Percentiles rank a stretch among this genome's conserved stretches.
phyloP scores from a whole-genome alignment of 2,113 vertebrate species.

The Nothoprocta pentlandii region DNA sequence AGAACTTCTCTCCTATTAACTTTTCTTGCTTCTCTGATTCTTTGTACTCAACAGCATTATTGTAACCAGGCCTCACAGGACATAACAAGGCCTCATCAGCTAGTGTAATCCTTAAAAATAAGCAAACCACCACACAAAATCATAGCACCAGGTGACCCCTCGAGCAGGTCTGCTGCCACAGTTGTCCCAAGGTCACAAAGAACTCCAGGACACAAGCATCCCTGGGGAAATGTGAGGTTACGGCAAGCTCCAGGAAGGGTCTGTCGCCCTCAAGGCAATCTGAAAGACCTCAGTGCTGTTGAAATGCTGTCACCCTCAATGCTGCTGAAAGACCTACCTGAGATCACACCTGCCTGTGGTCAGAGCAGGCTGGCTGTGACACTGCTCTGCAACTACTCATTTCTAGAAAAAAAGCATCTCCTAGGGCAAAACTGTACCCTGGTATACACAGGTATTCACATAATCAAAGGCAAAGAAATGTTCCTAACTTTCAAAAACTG shows the following conservation, averaged over 20 bases:
- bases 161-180: not conserved
- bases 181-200: not conserved
- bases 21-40: not conserved
- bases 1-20: not conserved
- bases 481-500: not conserved
- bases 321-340: not conserved
- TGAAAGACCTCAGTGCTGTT: no score
- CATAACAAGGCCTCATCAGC: not conserved
- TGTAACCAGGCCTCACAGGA: not conserved
- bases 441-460: not conserved
- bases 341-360: not conserved
- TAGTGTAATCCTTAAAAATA: not conserved
- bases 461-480: not conserved
- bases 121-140: not conserved
- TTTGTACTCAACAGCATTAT: not conserved
- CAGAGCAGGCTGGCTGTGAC: not conserved
- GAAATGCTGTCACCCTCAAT: no score
- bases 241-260: not conserved
- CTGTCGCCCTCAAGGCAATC: not conserved
- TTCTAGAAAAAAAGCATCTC: not conserved
- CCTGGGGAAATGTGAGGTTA: fast-evolving
- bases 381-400: not conserved
- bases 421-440: not conserved
- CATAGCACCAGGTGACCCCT: not conserved
- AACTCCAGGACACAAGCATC: not conserved